Evolutionary conservation across 2,797 vertebrate genomes (phyloP), one percentile per base, ranked within the genome.

Genomic region (Poeciliopsis turneri): DNA sequence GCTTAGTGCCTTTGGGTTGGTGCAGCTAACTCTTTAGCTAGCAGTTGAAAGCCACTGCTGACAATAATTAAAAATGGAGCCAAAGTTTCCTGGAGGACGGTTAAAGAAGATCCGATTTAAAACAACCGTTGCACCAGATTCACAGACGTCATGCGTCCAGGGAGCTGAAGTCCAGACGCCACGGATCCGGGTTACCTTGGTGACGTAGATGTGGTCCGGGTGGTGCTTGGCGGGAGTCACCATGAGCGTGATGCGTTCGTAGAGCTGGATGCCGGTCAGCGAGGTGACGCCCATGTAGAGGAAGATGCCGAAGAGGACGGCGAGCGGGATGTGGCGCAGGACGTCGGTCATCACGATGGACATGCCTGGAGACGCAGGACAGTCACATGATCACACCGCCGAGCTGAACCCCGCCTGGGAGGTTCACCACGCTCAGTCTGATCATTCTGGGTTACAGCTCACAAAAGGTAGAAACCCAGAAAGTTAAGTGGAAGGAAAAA

Each of bases 201-300:
- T 97, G 89, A 99, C 97, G 0, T 98, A 99, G 91, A 96, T 95
- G 93, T 98, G 97, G 88, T 99, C 98, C 0, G 98, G 98, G 79
- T 99, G 98, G 88, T 99, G 98, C 81, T 99, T 99, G 84, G 98
- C 96, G 0, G 98, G 98, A 78, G 98, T 99, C 91, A 98, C 96
- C 95, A 99, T 98, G 4, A 99, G 97, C 1, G 98, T 95, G 84
- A 99, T 97, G 69, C 98, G 96, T 81, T 99, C 97, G 0, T 98
- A 99, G 53, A 99, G 95, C 92, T 99, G 97, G 94, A 99, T 99
- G 74, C 98, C 98, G 0, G 97, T 99, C 87, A 99, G 95, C 0
- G 98, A 99, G 0, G 98, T 99, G 88, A 99, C 95, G 11, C 98
- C 98, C 98, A 99, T 99, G 93, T 99, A 99, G 43, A 99, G 95